Base-by-base conservation (phyloP, 2,797 vertebrate genomes). In the Yasuhikotakia modesta region DNA sequence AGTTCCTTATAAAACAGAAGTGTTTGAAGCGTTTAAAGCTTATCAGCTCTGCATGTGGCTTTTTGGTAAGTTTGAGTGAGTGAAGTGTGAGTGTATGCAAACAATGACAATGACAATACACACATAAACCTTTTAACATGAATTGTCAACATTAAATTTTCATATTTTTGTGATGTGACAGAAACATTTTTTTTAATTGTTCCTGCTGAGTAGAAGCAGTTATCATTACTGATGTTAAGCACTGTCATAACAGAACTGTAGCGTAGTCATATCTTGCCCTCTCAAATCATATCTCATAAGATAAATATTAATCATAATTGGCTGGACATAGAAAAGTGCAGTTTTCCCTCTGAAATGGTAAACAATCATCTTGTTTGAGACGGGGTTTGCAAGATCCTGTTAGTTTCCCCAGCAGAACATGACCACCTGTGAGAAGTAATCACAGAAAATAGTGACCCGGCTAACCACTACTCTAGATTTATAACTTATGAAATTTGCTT, bases 401-500 rank as follows among this genome's bases (percentile, higher is more conserved):
- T 82, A 79, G 85, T 83, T 85, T 89, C 77, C 86, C 84, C 85
- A 87, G 88, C 88, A 89, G 89, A 92, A 90, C 90, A 83, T 80
- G 77, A 81, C 90, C 91, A 92, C 92, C 91, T 92, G 91, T 89
- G 87, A 87, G 84, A 79, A 76, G 81, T 74, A 70, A 84, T 86
- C 85, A 82, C 70, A 68, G 43, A 24, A 63, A 79, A 57, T 67
- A 64, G 83, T 84, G 79, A 70, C 22, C 65, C 83, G 86, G 85
- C 87, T 85, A 87, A 88, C 79, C 79, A 82, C 85, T 85, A 81
- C 74, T 87, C 84, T 87, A 84, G 82, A 90, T 91, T 87, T 88
- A 89, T 90, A 91, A 87, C 84, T 87, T 88, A 89, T 83, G 73
- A 87, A 90, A 92, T 92, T 90, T 91, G 88, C 89, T 88, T 90